A percentile compares a stretch with the other conserved stretches of the same genome.
Conservation (phyloP, 2,888 invertebrate genomes). For the Phyllotreta striolata region DNA sequence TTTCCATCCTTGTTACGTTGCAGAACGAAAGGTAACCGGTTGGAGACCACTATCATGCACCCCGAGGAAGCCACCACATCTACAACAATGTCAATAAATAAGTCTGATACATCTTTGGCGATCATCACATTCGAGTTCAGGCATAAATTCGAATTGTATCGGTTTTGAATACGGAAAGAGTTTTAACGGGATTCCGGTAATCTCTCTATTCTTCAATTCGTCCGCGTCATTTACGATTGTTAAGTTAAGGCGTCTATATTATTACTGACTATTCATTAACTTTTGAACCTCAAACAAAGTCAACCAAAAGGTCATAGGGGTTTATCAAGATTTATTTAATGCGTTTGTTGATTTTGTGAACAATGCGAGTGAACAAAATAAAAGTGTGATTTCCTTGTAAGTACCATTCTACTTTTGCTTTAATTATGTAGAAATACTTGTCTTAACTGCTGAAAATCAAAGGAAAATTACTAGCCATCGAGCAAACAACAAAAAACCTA, state of each 20-base stretch:
- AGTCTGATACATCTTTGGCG: slow-evolving; percentile 18
- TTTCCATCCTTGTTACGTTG: slow-evolving; percentile 77
- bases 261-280: slow-evolving; percentile 22
- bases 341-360: slow-evolving; percentile 21
- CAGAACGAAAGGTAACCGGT: slow-evolving; percentile 87
- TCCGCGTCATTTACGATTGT: slow-evolving; percentile 2
- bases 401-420: slow-evolving; percentile 2
- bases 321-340: slow-evolving; percentile 31
- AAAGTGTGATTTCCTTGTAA: slow-evolving; percentile 9
- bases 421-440: background rate
- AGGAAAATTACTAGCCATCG: too few species aligned
- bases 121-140: slow-evolving; percentile 15
- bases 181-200: too few species aligned
- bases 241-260: slow-evolving; percentile 1
- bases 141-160: too few species aligned
- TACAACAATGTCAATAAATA: slow-evolving; percentile 45
- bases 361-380: slow-evolving; percentile 15
- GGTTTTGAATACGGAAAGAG: too few species aligned
- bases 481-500: too few species aligned
- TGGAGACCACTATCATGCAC: slow-evolving; percentile 90
- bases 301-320: slow-evolving; percentile 26
- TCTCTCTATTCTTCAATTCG: too few species aligned
- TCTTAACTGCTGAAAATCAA: too few species aligned
- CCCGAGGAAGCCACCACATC: slow-evolving; percentile 64
- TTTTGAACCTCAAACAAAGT: slow-evolving; percentile 33